Evolutionary conservation across 1,140 invertebrate species (phyloP).

Genomic region (Euwallacea fornicatus): DNA sequence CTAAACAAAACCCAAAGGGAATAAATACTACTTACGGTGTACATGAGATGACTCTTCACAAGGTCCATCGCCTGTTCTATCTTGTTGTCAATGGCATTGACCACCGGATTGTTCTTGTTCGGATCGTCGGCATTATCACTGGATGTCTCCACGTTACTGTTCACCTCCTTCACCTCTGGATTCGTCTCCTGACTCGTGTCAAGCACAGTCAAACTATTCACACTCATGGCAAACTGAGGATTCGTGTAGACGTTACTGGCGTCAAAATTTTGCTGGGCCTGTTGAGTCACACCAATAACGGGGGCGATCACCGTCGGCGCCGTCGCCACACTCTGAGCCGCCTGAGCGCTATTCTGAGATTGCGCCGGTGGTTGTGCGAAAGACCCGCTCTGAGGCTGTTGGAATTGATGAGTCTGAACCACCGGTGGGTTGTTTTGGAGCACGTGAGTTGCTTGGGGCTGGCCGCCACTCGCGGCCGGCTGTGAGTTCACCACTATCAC

Average conservation of each 20-base stretch:
- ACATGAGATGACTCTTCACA: conserved; percentile 72
- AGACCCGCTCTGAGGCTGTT: conserved; percentile 16
- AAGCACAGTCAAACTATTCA: conserved; percentile 45
- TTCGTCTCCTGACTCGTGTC: conserved; percentile 39
- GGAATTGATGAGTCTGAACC: conserved; percentile 28
- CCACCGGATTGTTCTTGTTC: conserved; percentile 51
- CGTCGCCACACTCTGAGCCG: conserved; percentile 1
- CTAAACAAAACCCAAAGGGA: background rate
- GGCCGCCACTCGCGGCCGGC: conserved; percentile 37
- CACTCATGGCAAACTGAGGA: conserved; percentile 48
- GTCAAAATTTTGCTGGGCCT: conserved; percentile 39
- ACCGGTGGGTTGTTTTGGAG: conserved; percentile 38
- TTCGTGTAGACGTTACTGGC: conserved; percentile 48
- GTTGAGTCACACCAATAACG: conserved; percentile 31
- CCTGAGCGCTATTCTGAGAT: conserved; percentile 11
- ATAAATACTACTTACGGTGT: conserved; percentile 57
- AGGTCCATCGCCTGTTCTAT: conserved; percentile 74
- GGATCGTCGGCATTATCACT: conserved; percentile 48
- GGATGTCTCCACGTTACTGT: conserved; percentile 35
- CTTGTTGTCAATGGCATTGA: conserved; percentile 67
- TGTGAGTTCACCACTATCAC: conserved; percentile 48
- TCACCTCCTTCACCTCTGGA: conserved; percentile 36
- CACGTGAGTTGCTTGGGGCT: conserved; percentile 32
- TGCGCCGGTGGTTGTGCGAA: background rate
- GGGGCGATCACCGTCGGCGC: conserved; percentile 22